Evolutionary conservation across 2,888 invertebrate species (phyloP).

Genomic region (Microplitis deprimator): DNA sequence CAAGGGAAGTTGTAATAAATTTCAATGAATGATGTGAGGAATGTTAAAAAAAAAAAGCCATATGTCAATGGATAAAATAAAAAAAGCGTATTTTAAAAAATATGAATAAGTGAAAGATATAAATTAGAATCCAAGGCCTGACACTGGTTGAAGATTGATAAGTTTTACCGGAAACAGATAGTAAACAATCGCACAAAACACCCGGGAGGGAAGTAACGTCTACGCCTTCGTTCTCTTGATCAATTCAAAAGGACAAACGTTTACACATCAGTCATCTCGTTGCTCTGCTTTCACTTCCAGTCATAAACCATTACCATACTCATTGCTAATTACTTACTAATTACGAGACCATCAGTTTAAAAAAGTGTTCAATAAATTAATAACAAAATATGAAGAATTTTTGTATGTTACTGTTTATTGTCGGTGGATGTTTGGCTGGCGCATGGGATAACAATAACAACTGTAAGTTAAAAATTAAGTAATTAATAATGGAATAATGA

Average conservation of each 20-base stretch:
- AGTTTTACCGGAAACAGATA: slow-evolving; percentile 67
- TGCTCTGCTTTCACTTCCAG: not conserved
- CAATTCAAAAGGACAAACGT: slow-evolving; percentile 20
- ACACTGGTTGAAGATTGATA: slow-evolving; percentile 54
- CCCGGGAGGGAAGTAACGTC: slow-evolving; percentile 65
- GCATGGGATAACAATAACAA: slow-evolving; percentile 43
- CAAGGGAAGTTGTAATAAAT: too few species aligned
- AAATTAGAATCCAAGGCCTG: slow-evolving; percentile 59
- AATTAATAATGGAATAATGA: not conserved
- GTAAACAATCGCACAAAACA: slow-evolving; percentile 59
- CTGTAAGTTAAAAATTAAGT: slow-evolving; percentile 41
- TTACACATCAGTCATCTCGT: slow-evolving; percentile 20
- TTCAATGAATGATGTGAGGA: not conserved
- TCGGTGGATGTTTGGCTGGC: slow-evolving; percentile 41
- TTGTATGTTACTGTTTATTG: slow-evolving; percentile 39
- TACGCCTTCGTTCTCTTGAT: slow-evolving; percentile 58
- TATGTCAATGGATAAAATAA: not conserved
- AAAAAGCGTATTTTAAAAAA: not conserved
- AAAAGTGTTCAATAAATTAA: not conserved
- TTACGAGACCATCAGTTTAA: too few species aligned
- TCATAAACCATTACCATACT: not conserved
- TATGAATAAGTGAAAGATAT: slow-evolving; percentile 15
- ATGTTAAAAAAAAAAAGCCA: not conserved
- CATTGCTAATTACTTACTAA: too few species aligned
- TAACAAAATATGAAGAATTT: slow-evolving; percentile 24